Base-by-base conservation (phyloP, 2,113 vertebrate genomes). In the Apistogramma diplotaenia region DNA sequence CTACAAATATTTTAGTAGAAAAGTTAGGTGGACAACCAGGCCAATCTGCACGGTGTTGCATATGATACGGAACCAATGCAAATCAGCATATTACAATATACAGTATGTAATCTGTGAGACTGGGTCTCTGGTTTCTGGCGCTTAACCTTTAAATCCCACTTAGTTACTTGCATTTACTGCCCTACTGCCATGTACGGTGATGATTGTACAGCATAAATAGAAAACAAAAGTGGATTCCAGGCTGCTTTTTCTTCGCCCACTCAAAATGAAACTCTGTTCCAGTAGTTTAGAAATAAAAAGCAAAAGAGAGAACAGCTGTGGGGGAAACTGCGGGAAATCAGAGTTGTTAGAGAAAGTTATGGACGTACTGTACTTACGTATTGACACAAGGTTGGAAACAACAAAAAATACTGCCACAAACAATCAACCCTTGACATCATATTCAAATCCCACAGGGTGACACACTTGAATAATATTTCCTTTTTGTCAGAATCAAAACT, bases 111-210 rank as follows among this genome's bases (percentile, higher is more conserved):
- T 59, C n/a, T 65, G 2, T 13, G 27, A 33, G 46, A 18, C 23
- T 56, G 7, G 21, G 31, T 65, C 25, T 77, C 29, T 53, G 8
- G 5, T 77, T 70, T 77, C 54, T 31, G 23, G 16, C 12, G 3
- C 84, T 77, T 79, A 79, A 77, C 71, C 67, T 84, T 77, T 13
- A 53, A 16, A 71, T 77, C 31, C 31, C 31, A 12, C 10, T 57
- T 58, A 49, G 40, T 72, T 15, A 61, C 1, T 13, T 37, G 15
- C 8, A 75, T 16, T 79, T 67, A 15, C 73, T 62, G 29, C n/a
- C 16, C 13, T 8, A 2, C 4, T 23, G 21, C 5, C 19, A 8
- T 56, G 31, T 29, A 46, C 12, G 57, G 16, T 16, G 5, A 43
- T 82, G 7, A 58, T 6, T 61, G n/a, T 19, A 27, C 3, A 67